A percentile compares a stretch with the other conserved stretches of the same genome.
These are phyloP conservation scores for Philopotamus ludificatus DNA, from an alignment of 1,140 invertebrate genomes.

Conservation along the genomic window DNA sequence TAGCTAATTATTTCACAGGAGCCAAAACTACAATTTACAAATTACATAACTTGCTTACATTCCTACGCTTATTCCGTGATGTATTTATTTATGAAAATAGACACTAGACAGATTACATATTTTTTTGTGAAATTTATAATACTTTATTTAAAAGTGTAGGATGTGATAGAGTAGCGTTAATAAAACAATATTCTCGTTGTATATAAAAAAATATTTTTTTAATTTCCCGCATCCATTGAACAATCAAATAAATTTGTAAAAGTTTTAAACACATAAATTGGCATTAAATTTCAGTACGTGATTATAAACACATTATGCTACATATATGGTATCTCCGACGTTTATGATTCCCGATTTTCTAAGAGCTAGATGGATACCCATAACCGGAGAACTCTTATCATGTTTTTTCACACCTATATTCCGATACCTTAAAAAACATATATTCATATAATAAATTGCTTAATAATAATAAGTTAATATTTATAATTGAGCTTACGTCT, in stretches of 20 bases:
- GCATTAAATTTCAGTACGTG: neutral
- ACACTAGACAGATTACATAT: neutral
- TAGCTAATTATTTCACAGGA: neutral
- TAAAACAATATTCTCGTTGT: too few relatives aligned
- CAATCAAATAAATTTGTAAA: neutral
- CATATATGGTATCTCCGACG: slow-evolving; percentile 24
- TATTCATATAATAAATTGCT: neutral
- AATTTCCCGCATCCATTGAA: neutral
- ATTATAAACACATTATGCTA: slow-evolving; percentile 2
- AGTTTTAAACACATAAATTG: neutral
- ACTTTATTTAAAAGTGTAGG: neutral
- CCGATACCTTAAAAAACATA: slow-evolving; percentile 30
- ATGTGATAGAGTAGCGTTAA: too few relatives aligned
- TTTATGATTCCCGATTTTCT: slow-evolving; percentile 25
- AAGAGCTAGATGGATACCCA: slow-evolving; percentile 35
- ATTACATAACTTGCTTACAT: neutral
- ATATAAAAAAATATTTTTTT: neutral
- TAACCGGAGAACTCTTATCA: slow-evolving; percentile 26
- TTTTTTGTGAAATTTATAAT: neutral
- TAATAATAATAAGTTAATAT: neutral
- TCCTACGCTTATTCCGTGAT: neutral
- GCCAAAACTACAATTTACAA: neutral
- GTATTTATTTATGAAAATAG: neutral
- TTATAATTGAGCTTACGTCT: slow-evolving; percentile 27
- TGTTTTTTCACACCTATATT: slow-evolving; percentile 18